Conservation (phyloP, 2,113 vertebrate species). For the Erythrocercus mccallii region DNA sequence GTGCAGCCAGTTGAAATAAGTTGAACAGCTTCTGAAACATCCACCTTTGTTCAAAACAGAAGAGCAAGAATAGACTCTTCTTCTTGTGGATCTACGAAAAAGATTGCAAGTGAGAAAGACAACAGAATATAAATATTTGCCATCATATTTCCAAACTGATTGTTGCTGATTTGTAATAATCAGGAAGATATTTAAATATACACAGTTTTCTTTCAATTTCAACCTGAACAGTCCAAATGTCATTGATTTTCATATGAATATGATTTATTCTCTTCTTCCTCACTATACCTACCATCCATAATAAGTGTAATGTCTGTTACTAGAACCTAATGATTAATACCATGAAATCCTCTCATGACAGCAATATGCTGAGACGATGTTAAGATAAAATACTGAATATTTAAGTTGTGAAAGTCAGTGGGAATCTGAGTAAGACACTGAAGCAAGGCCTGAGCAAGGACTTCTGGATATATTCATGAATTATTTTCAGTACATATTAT, state of each 20-base stretch:
- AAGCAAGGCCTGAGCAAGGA: conserved; percentile 12
- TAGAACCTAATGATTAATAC: conserved; percentile 31
- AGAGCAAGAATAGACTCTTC: neutral
- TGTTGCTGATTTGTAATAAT: neutral
- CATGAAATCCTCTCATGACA: conserved; percentile 26
- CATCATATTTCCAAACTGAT: neutral
- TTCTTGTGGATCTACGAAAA: neutral
- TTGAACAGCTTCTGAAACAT: neutral
- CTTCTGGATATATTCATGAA: conserved; percentile 9
- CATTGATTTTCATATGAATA: conserved; percentile 33
- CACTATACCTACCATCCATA: neutral
- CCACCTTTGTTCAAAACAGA: neutral
- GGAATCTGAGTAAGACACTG: neutral
- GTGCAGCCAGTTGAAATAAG: neutral
- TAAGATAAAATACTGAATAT: neutral
- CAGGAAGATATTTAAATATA: neutral
- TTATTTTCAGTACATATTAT: conserved; percentile 31
- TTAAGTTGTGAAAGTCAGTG: neutral
- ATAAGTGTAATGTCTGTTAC: neutral
- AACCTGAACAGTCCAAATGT: neutral
- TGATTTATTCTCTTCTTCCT: conserved; percentile 34
- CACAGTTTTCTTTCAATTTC: neutral
- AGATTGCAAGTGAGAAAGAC: neutral
- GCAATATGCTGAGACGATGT: conserved; percentile 32
- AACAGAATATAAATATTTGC: neutral